phyloP scores from a whole-genome alignment of 2,113 vertebrate species.

The Nibea albiflora region DNA sequence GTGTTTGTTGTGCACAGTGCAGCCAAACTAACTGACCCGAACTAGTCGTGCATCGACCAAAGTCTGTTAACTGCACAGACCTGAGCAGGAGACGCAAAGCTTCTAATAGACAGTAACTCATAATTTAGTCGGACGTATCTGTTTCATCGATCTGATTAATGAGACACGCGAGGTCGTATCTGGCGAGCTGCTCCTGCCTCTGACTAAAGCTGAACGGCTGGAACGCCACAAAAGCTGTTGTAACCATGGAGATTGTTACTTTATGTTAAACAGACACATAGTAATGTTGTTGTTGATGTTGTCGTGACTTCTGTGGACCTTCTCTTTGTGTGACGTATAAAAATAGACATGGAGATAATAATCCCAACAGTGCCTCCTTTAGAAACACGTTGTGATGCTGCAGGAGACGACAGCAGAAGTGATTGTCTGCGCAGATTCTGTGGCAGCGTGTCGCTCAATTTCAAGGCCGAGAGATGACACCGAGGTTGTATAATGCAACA shows the following conservation, averaged over 20 bases:
- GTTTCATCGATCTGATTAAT: constrained; percentile 26
- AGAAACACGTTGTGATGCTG: background rate
- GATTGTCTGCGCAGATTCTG: background rate
- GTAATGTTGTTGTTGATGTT: background rate
- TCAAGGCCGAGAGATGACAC: background rate
- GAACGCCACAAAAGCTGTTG: background rate
- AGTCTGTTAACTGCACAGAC: constrained; percentile 2
- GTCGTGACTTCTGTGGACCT: background rate
- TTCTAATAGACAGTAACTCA: constrained; percentile 16
- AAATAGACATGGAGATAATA: background rate
- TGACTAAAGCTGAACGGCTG: background rate
- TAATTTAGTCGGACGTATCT: constrained; percentile 16
- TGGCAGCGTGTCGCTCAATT: background rate
- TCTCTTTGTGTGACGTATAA: background rate
- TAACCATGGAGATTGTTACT: background rate
- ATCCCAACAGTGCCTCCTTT: background rate
- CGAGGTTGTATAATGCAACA: background rate
- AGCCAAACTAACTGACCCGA: background rate
- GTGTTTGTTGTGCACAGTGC: background rate
- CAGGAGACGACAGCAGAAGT: background rate
- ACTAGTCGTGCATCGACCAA: background rate
- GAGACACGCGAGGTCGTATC: background rate
- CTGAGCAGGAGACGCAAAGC: constrained; percentile 2
- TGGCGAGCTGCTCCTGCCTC: constrained; percentile 11
- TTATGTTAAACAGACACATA: background rate